Evolutionary conservation across 2,797 vertebrate species (phyloP).

Genomic region (Halcyon leucocephala): DNA sequence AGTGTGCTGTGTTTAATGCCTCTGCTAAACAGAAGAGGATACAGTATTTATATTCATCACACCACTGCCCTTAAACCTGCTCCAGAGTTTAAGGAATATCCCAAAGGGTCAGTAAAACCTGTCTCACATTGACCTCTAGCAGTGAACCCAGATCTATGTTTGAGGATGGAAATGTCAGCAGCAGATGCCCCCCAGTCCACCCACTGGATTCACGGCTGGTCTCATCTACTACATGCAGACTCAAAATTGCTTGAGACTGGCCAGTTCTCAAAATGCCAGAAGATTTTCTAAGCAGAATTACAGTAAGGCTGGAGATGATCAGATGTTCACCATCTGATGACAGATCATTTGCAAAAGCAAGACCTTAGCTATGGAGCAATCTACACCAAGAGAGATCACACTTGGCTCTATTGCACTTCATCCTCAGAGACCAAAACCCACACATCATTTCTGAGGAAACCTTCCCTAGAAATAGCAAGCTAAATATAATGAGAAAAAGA

Average conservation of each 20-base stretch:
- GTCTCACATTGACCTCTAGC: background rate
- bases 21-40: background rate
- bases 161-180: background rate
- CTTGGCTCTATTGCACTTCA: background rate
- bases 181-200: background rate
- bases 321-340: background rate
- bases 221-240: accelerated
- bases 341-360: background rate
- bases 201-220: background rate
- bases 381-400: background rate
- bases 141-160: accelerated
- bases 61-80: background rate
- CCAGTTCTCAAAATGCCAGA: background rate
- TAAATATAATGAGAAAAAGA: background rate
- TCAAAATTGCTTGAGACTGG: background rate
- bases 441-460: background rate
- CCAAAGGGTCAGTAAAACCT: background rate
- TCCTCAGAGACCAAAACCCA: background rate
- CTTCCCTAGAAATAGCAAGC: background rate
- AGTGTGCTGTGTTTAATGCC: background rate
- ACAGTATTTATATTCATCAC: background rate
- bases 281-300: background rate
- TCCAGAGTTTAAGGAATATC: background rate
- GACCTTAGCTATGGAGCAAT: background rate
- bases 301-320: background rate